Evolutionary conservation across 1,140 invertebrate genomes (phyloP), one percentile per base, ranked within the genome.

Genomic region (Scaptomyza hsui): DNA sequence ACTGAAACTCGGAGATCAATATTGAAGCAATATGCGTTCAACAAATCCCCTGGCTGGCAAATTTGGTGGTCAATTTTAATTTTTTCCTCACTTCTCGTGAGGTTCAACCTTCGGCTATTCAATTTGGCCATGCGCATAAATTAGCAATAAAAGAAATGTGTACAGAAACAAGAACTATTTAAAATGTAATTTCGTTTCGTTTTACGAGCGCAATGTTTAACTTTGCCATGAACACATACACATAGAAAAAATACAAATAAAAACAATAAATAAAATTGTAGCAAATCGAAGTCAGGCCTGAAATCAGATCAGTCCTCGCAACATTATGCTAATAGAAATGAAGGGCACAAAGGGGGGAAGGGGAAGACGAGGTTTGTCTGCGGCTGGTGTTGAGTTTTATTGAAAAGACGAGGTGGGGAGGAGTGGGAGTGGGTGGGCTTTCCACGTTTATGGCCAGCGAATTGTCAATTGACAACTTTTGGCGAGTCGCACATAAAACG

Each of bases 261-360:
- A 67, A 53, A 56, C 51, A 80, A 83, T 86, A 85, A 85, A 85
- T 88, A 85, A 86, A 86, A 82, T 88, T 77, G 78, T 72, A 69
- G 52, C 76, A 81, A 81, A 86, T 75, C 73, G 81, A 80, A 86
- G 57, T 68, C 4, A 35, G 69, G 55, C 39, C 49, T 15, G 21
- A 56, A 83, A 83, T 83, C 74, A 47, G 74, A 48, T 76, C 60
- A 60, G 53, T 55, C 51, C 45, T 37, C 41, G 16, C 29, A 77
- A 67, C 83, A 88, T 88, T 88, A 88, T 88, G 82, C 82, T 88
- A 88, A 88, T 88, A 69, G 71, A 88, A 88, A 88, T 52, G 55
- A 47, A 55, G 52, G 35, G 6, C 12, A 15, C 4, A 9, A 39
- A 37, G 6, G 26, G 26, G 26, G 29, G 15, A n/a, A 39, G 48